Percentiles rank a stretch among this genome's conserved stretches.
Evolutionary conservation across 2,113 vertebrate genomes (phyloP).

Genomic region (Stomatorhinus ivindoensis): DNA sequence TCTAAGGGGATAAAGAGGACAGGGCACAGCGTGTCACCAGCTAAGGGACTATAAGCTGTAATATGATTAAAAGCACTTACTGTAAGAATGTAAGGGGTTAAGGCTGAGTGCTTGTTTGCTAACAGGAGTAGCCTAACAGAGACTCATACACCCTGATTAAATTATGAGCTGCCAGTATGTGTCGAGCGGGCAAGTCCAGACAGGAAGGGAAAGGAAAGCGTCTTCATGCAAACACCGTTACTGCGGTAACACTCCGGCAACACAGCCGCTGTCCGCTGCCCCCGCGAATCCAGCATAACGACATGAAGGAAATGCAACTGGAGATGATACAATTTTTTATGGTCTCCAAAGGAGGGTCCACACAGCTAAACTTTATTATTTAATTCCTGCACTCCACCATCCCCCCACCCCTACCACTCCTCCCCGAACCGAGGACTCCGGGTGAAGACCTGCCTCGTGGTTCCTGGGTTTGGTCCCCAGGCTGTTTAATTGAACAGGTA

Average conservation of each 20-base stretch:
- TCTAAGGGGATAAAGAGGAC: background rate
- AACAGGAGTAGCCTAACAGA: constrained; percentile 7
- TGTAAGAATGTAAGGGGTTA: background rate
- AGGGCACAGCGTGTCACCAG: too few species aligned
- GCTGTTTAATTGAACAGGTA: background rate
- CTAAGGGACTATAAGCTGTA: background rate
- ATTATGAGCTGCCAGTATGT: constrained; percentile 44
- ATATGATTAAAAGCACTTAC: background rate
- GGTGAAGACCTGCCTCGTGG: background rate
- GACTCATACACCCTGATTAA: constrained; percentile 50
- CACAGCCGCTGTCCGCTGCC: constrained; percentile 25
- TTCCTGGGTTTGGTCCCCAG: background rate
- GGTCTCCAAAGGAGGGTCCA: background rate
- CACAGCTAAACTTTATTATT: background rate
- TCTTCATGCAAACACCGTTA: constrained; percentile 46
- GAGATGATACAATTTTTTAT: background rate
- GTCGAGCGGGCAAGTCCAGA: constrained; percentile 63
- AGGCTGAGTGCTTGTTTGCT: constrained; percentile 6
- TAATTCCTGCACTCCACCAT: background rate
- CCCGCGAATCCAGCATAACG: background rate
- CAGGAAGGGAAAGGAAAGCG: constrained; percentile 49
- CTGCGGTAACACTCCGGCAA: constrained; percentile 66
- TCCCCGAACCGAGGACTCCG: background rate
- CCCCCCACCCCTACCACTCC: background rate
- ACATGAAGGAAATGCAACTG: constrained; percentile 23